Evolutionary conservation across 2,113 vertebrate genomes (phyloP), one percentile per base, ranked within the genome.

Genomic region (Colossoma macropomum): DNA sequence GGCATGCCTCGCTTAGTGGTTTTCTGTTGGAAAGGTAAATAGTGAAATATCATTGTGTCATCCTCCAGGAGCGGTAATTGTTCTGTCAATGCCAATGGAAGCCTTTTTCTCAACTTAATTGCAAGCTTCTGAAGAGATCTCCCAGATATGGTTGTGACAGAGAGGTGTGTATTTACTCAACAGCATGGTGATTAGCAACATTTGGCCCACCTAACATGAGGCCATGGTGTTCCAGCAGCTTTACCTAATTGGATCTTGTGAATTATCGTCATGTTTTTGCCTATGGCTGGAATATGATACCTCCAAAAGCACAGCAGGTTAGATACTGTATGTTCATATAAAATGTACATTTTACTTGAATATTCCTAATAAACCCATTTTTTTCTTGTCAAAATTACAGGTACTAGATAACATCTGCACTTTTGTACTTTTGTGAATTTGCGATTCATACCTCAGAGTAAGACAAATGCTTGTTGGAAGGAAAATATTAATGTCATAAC

Each of bases 1-100:
- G 91, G 86, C 90, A 87, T 87, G 87, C 50, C 34, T 1, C 21
- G 1, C 68, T 84, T 74, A 41, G 75, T 75, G 69, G 62, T 63
- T 76, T 87, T 52, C 30, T 54, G 50, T 60, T 48, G 79, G 21
- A 71, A 66, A 38, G 48, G 77, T 76, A 74, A 71, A 62, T 19
- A 6, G 21, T 45, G 81, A 13, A 16, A 75, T 89, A 85, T 25
- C 59, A 15, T 86, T 86, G 83, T 78, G 91, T 90, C 93, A 92
- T 92, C 91, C 93, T 91, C 80, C 68, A 65, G 66, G 60, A 79
- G 66, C 86, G 85, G 88, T 85, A 72, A 85, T 62, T 81, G 73
- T 86, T 86, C 91, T 11, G 84, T 86, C 92, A 91, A 78, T 75
- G 80, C 72, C 73, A 66, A 79, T 75, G 84, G 88, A 62, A 48